Percentiles rank a stretch among this genome's conserved stretches.
Evolutionary conservation across 1,140 invertebrate species (phyloP).

Genomic region (Acromyrmex heyeri): DNA sequence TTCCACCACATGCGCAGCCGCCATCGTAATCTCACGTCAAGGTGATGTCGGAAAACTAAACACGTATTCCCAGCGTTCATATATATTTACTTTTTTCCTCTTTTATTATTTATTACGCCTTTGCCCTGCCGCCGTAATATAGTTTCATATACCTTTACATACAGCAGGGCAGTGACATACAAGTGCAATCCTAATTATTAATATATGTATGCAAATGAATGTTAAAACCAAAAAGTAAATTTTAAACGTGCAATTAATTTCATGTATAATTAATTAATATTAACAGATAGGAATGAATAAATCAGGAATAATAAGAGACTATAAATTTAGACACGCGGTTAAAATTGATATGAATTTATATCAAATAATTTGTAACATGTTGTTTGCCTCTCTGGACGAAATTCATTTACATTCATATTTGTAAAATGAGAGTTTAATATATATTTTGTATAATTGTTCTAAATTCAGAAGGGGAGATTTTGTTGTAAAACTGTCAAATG

Average conservation of each 20-base stretch:
- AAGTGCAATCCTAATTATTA: background rate
- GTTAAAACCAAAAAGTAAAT: slow-evolving; percentile 12
- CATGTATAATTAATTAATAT: slow-evolving; percentile 41
- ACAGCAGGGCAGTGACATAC: background rate
- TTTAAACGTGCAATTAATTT: slow-evolving; percentile 15
- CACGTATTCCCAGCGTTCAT: background rate
- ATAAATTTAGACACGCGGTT: slow-evolving; percentile 23
- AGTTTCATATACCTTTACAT: background rate
- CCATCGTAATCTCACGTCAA: slow-evolving; percentile 36
- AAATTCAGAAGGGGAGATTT: background rate
- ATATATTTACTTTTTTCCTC: background rate
- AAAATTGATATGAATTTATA: slow-evolving; percentile 48
- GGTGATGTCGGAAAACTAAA: slow-evolving; percentile 17
- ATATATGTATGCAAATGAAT: background rate
- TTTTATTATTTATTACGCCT: background rate
- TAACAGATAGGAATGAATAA: slow-evolving; percentile 48
- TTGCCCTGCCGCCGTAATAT: background rate
- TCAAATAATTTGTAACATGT: slow-evolving; percentile 39
- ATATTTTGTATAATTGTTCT: background rate
- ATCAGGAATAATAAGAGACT: slow-evolving; percentile 26
- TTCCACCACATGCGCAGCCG: slow-evolving; percentile 1
- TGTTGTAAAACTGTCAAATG: background rate
- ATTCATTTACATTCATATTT: slow-evolving; percentile 36
- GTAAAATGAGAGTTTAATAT: slow-evolving; percentile 1
- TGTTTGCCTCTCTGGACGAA: background rate